Percentiles rank a stretch among this genome's conserved stretches.
These are phyloP conservation scores for Pristionchus pacificus DNA, from an alignment of 1,140 invertebrate species.

Conservation along the genomic window DNA sequence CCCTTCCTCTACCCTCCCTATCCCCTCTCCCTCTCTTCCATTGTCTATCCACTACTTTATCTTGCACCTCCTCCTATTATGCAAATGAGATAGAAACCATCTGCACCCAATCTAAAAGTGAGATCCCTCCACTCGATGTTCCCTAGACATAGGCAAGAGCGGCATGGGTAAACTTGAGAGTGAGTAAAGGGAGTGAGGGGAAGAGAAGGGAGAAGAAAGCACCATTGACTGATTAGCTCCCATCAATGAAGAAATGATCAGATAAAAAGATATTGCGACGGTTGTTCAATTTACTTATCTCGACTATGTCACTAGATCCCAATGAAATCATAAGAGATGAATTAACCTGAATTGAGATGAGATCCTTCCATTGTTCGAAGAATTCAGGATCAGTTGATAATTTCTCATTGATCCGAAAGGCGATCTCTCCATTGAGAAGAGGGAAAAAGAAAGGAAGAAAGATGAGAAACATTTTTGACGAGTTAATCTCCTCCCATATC, in stretches of 20 bases:
- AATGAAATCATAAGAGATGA: background rate
- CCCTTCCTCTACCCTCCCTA: no score
- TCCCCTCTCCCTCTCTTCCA: no score
- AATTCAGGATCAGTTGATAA: conserved; percentile 23
- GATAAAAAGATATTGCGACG: background rate
- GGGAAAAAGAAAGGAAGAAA: background rate
- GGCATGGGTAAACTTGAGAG: no score
- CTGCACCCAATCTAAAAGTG: no score
- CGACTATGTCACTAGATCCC: background rate
- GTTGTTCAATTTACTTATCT: background rate
- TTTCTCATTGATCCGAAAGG: conserved; percentile 17
- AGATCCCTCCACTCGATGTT: no score
- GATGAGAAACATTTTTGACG: background rate
- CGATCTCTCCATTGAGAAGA: background rate
- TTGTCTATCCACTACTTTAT: no score
- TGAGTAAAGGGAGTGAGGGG: no score
- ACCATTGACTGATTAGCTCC: background rate
- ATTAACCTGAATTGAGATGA: conserved; percentile 17
- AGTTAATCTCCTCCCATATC: background rate
- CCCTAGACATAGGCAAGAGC: no score
- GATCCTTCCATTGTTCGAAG: conserved; percentile 25
- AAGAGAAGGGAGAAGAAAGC: background rate
- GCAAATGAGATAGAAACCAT: no score
- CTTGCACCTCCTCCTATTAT: no score
- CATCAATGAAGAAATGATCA: conserved; percentile 3